A percentile compares a stretch with the other conserved stretches of the same genome.
These are phyloP conservation scores for Balaeniceps rex DNA, from an alignment of 2,113 vertebrate species.

Conservation along the genomic window DNA sequence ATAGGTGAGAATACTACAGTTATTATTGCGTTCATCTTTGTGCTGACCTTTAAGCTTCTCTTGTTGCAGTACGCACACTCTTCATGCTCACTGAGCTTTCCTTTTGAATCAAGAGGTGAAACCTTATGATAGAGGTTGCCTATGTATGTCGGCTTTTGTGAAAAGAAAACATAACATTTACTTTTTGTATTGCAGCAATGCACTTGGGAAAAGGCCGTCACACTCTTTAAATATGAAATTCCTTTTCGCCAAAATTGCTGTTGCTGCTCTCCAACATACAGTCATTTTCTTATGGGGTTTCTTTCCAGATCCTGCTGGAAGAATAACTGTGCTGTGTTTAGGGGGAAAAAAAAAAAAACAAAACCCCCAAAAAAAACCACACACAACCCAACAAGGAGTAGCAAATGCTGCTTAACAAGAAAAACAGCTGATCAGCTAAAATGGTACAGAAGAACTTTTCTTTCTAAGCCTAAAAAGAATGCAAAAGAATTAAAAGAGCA, in stretches of 20 bases:
- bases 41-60: slow-evolving; percentile 37
- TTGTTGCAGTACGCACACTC: background rate
- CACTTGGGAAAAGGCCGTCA: background rate
- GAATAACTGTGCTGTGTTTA: background rate
- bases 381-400: background rate
- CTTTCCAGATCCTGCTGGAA: background rate
- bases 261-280: background rate
- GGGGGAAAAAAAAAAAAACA: background rate
- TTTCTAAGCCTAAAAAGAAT: background rate
- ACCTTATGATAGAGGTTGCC: background rate
- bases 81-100: background rate
- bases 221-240: slow-evolving; percentile 18
- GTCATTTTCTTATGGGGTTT: slow-evolving; percentile 1
- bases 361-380: background rate
- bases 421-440: background rate
- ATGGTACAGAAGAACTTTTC: background rate
- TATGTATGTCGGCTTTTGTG: background rate
- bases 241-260: background rate
- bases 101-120: slow-evolving; percentile 18
- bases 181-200: background rate
- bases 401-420: background rate
- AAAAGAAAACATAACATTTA: slow-evolving; percentile 40
- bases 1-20: background rate
- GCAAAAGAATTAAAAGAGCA: background rate
- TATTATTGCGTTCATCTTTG: background rate